Percentiles rank a stretch among this genome's conserved stretches.
These are phyloP conservation scores for Prochilodus magdalenae DNA, from an alignment of 2,113 vertebrate genomes.

Conservation along the genomic window DNA sequence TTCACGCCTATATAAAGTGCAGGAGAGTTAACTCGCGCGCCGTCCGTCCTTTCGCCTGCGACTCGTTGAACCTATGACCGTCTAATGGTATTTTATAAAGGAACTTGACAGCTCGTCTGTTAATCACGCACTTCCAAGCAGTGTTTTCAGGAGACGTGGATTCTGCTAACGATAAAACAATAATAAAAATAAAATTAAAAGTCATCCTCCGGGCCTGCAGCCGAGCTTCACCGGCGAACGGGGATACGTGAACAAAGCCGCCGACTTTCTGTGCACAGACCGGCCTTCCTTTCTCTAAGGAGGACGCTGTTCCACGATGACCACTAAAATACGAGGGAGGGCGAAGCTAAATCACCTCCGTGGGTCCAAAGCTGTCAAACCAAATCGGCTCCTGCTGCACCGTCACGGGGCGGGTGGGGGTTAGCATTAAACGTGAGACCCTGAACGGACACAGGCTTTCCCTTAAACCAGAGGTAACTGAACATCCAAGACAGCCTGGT, in stretches of 20 bases:
- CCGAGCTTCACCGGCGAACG: background rate
- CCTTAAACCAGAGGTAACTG: background rate
- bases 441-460: background rate
- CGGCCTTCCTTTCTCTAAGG: background rate
- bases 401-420: no score
- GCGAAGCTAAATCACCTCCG: background rate
- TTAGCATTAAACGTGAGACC: no score
- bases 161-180: background rate
- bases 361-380: no score
- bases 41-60: constrained; percentile 41
- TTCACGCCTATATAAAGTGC: constrained; percentile 52
- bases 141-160: background rate
- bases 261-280: background rate
- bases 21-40: constrained; percentile 39
- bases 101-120: constrained; percentile 50
- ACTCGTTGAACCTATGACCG: constrained; percentile 67
- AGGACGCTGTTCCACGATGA: background rate
- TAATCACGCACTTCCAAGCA: background rate
- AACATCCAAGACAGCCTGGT: no score
- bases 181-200: background rate
- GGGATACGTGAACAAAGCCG: background rate
- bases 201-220: background rate
- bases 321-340: background rate
- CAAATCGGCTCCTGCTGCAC: no score
- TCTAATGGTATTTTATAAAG: constrained; percentile 80